Percentiles rank a stretch among this genome's conserved stretches.
phyloP scores from a whole-genome alignment of 2,797 vertebrate species.

The Columba guinea region DNA sequence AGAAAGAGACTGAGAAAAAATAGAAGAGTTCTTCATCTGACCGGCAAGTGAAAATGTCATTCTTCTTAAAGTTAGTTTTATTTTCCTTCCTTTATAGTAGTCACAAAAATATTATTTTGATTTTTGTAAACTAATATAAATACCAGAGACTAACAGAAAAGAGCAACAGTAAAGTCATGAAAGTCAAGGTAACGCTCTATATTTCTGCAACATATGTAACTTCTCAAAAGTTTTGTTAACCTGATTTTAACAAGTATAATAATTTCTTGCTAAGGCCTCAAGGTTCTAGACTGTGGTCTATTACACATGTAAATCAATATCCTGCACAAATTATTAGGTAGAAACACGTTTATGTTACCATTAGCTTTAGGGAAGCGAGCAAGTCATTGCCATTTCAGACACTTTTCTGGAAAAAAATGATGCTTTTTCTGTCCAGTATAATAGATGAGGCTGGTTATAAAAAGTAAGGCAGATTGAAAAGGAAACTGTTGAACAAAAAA shows the following conservation, averaged over 20 bases:
- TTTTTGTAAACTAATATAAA: background rate
- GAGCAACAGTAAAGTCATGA: background rate
- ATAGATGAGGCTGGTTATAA: background rate
- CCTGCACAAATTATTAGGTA: background rate
- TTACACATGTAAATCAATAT: background rate
- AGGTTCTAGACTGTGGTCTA: background rate
- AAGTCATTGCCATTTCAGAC: background rate
- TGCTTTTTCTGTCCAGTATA: background rate
- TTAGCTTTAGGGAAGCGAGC: background rate
- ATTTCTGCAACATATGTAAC: background rate
- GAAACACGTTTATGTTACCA: background rate
- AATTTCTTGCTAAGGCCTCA: background rate
- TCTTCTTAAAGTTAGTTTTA: background rate
- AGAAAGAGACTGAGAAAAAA: background rate
- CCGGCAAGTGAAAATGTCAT: background rate
- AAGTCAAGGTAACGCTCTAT: background rate
- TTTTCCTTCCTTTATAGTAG: background rate
- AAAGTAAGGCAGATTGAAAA: background rate
- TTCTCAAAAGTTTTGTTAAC: conserved; percentile 20
- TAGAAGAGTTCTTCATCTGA: background rate
- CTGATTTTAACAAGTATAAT: background rate
- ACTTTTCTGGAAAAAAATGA: background rate
- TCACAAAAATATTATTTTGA: background rate
- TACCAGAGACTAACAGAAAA: background rate
- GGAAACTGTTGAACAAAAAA: background rate